phyloP scores from a whole-genome alignment of 2,797 vertebrate species.

The Monodelphis domestica region DNA sequence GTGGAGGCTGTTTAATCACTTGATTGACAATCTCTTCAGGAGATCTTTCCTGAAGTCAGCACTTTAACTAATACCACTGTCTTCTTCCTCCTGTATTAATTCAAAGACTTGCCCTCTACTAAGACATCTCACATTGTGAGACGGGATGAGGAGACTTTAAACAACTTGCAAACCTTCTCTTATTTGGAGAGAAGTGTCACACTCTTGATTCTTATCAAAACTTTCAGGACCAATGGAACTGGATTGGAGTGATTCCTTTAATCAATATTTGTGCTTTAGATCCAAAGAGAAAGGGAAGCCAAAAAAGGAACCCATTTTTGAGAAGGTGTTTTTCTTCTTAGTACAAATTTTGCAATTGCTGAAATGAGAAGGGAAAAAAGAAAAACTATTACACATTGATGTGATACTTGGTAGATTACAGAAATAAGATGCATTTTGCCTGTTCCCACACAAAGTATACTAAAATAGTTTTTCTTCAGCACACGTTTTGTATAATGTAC shows the following conservation, averaged over 20 bases:
- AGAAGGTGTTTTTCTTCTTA: slow-evolving; percentile 8
- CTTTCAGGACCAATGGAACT: slow-evolving; percentile 42
- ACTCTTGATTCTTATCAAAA: slow-evolving; percentile 39
- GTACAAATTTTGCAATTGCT: slow-evolving; percentile 34
- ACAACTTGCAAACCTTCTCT: slow-evolving; percentile 22
- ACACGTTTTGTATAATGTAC: background rate
- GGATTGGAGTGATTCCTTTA: slow-evolving; percentile 36
- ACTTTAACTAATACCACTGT: background rate
- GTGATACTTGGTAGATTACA: background rate
- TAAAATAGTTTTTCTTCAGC: background rate
- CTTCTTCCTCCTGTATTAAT: background rate
- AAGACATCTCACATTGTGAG: background rate
- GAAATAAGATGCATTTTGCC: background rate
- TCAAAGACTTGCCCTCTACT: background rate
- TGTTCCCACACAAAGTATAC: background rate
- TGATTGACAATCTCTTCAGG: background rate
- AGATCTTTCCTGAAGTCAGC: background rate
- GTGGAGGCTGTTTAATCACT: background rate
- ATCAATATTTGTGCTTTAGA: slow-evolving; percentile 36
- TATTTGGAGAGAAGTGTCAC: background rate
- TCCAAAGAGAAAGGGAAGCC: slow-evolving; percentile 37
- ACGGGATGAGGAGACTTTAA: slow-evolving; percentile 24
- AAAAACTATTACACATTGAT: background rate
- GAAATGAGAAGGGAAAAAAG: slow-evolving; percentile 10
- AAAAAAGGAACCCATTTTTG: slow-evolving; percentile 11